phyloP scores from a whole-genome alignment of 2,797 vertebrate genomes.

The Eulemur albifrons region DNA sequence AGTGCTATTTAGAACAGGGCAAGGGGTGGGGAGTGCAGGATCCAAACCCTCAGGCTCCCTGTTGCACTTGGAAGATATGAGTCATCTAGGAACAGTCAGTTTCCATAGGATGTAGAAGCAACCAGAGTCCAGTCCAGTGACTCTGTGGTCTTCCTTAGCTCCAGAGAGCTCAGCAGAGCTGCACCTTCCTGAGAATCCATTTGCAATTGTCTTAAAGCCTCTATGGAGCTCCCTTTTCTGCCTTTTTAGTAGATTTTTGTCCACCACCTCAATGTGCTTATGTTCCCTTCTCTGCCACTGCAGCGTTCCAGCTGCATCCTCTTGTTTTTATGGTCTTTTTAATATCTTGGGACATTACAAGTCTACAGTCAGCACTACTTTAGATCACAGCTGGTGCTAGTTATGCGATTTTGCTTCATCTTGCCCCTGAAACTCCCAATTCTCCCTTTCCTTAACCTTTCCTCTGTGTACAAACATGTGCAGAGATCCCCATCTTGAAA shows the following conservation, averaged over 20 bases:
- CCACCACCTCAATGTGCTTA: neutral
- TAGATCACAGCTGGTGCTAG: neutral
- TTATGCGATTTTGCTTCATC: neutral
- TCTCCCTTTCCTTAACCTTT: neutral
- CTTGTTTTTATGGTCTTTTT: neutral
- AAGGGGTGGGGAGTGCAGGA: fast-evolving
- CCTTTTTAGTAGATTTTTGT: neutral
- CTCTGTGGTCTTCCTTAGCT: neutral
- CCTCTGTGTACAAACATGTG: neutral
- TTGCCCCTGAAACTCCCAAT: neutral
- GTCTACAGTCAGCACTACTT: neutral
- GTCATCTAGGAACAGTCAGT: fast-evolving
- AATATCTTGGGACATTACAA: neutral
- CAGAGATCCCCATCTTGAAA: neutral
- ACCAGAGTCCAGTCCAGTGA: neutral
- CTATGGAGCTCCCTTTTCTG: neutral
- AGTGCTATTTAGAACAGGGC: neutral
- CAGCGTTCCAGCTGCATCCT: neutral
- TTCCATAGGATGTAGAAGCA: neutral
- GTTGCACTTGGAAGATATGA: neutral
- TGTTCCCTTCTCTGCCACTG: neutral
- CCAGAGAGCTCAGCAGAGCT: neutral
- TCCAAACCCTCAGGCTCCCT: neutral
- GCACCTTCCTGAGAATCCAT: neutral
- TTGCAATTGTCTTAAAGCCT: neutral